These are phyloP conservation scores for Cydia pomonella DNA, from an alignment of 1,140 invertebrate genomes.

Conservation along the genomic window DNA sequence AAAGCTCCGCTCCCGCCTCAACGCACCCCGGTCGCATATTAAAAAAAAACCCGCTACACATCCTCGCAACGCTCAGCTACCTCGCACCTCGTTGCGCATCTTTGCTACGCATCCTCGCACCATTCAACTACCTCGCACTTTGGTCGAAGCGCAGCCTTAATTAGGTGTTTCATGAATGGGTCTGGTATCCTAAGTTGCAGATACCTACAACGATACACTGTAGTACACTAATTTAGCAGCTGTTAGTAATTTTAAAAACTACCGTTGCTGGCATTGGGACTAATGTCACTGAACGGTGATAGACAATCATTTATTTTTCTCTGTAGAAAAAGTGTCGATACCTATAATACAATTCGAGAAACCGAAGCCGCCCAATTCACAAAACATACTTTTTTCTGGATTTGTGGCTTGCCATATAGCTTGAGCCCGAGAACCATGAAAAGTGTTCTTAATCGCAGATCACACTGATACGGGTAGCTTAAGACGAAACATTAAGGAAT, in stretches of 20 bases:
- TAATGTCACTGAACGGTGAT: background rate
- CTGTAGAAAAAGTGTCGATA: background rate
- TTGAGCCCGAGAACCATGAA: background rate
- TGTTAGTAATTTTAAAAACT: background rate
- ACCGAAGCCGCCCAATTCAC: background rate
- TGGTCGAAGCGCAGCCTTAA: too few species aligned
- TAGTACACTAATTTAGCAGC: background rate
- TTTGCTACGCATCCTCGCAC: too few species aligned
- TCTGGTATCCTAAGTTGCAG: too few species aligned
- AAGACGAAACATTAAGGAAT: background rate
- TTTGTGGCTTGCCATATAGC: background rate
- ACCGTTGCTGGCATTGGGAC: background rate
- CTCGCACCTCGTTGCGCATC: too few species aligned
- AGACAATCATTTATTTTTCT: slow-evolving; percentile 4
- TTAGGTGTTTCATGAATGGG: too few species aligned
- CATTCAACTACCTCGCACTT: too few species aligned
- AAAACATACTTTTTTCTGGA: background rate
- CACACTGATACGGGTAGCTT: background rate
- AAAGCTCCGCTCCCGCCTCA: too few species aligned
- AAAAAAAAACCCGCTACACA: too few species aligned
- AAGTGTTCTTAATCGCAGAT: background rate
- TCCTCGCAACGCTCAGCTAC: too few species aligned
- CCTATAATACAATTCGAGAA: background rate
- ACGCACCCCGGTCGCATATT: too few species aligned
- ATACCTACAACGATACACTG: too few species aligned